These are phyloP conservation scores for Caenorhabditis imperialis DNA, from an alignment of 2,888 invertebrate genomes.

Conservation along the genomic window DNA sequence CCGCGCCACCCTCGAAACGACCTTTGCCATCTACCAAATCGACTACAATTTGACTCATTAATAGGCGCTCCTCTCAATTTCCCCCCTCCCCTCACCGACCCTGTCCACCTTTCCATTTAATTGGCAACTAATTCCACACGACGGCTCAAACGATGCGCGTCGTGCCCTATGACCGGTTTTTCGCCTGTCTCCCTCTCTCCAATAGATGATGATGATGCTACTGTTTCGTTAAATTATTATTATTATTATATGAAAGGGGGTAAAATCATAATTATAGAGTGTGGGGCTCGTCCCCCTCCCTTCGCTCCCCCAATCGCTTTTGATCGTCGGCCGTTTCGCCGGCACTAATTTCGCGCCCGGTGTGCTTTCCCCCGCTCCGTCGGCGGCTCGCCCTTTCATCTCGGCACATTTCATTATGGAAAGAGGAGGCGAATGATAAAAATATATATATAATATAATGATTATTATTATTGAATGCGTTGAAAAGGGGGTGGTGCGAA, in stretches of 20 bases:
- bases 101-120: slow-evolving; percentile 39
- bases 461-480: slow-evolving; percentile 3
- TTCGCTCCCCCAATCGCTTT: slow-evolving; percentile 25
- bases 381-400: slow-evolving; percentile 36
- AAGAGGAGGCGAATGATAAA: slow-evolving; percentile 2
- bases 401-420: slow-evolving; percentile 25
- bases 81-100: slow-evolving; percentile 5
- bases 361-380: not conserved
- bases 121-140: slow-evolving; percentile 43
- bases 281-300: not conserved
- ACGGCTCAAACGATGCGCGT: slow-evolving; percentile 52
- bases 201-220: not conserved
- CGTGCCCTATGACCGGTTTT: slow-evolving; percentile 40
- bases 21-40: not conserved
- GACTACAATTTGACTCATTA: slow-evolving; percentile 54
- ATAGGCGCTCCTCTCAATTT: slow-evolving; percentile 31
- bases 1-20: no score
- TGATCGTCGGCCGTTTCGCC: slow-evolving; percentile 17
- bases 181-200: no score
- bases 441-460: no score
- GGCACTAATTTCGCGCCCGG: slow-evolving; percentile 41
- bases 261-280: slow-evolving; percentile 12
- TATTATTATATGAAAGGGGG: not conserved
- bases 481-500: slow-evolving; percentile 4
- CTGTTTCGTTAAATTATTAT: slow-evolving; percentile 21